Conservation (phyloP, 2,888 invertebrate species). For the Nomada fucata region DNA sequence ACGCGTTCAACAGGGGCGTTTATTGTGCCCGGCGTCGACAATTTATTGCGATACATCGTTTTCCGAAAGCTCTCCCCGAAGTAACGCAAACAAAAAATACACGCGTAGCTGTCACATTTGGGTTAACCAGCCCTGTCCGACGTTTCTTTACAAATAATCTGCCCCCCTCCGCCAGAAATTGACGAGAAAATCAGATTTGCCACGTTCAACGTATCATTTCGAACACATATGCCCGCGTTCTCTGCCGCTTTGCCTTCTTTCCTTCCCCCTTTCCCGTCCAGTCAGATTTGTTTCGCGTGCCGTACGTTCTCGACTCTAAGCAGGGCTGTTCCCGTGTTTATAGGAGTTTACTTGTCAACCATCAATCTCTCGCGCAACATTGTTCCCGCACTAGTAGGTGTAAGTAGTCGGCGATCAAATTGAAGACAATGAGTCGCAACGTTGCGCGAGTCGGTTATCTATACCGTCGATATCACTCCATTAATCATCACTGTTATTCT, state of each 20-base stretch:
- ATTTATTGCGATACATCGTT: constrained; percentile 43
- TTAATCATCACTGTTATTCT: constrained; percentile 17
- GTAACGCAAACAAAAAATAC: constrained; percentile 8
- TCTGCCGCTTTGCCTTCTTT: no score
- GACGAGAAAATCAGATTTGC: constrained; percentile 8
- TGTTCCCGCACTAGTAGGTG: no score
- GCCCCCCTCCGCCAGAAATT: not conserved
- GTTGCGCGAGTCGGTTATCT: constrained; percentile 1
- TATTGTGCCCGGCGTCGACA: constrained; percentile 38
- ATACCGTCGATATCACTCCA: not conserved
- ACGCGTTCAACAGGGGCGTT: constrained; percentile 33
- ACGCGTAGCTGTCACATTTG: constrained; percentile 9
- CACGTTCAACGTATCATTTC: constrained; percentile 10
- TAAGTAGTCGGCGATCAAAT: not conserved
- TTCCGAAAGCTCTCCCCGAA: not conserved
- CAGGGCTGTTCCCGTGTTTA: no score
- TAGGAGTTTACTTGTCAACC: no score
- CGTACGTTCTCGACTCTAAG: no score
- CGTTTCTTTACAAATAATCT: not conserved
- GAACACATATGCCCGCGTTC: not conserved
- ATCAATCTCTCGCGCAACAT: no score
- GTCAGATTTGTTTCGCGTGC: no score
- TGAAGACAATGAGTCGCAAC: constrained; percentile 11
- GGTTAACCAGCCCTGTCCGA: not conserved
- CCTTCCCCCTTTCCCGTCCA: no score